Evolutionary conservation across 1,140 invertebrate genomes (phyloP), one percentile per base, ranked within the genome.

Genomic region (Drosophila sechellia): DNA sequence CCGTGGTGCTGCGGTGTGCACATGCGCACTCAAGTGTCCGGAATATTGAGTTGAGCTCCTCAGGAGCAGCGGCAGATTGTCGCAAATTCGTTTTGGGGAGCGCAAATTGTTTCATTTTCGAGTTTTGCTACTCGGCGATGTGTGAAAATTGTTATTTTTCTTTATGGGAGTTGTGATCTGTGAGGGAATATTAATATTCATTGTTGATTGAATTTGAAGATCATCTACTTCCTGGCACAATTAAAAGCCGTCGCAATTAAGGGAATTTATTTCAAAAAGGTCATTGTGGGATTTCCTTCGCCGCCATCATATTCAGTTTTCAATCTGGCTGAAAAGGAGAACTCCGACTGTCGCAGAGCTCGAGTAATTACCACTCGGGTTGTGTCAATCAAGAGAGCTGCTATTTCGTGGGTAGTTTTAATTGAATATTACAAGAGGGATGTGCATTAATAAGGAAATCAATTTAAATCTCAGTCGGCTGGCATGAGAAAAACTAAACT

Each of bases 391-490:
- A 83, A 79, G 75, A 17, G 20, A 66, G 40, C 35, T 75, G 60
- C 27, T 13, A 34, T 53, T 54, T 76, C 79, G 83, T 84, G 84
- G 79, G 84, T 72, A 53, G 56, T 90, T 83, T 90, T 86, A 90
- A 90, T 90, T 90, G 79, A 85, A 86, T 90, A 86, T 85, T 90
- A 90, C 79, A 86, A 90, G 85, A 85, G 85, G 85, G 85, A 89
- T 90, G 86, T 90, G 81, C 86, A 71, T 85, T 90, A 90, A 90
- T 90, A 90, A 90, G 86, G 86, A 90, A 90, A 90, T 90, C 80
- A 90, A 90, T 90, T 90, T 90, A 90, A 90, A 90, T 90, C 86
- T 81, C 86, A 83, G 85, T 50, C 37, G 48, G 48, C 65, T 56
- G 37, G 48, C 86, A 90, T 89, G 80, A 89, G 85, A 89, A 89